A percentile compares a stretch with the other conserved stretches of the same genome.
phyloP scores from a whole-genome alignment of 1,140 invertebrate genomes.

The Lepidotrigona ventralis region DNA sequence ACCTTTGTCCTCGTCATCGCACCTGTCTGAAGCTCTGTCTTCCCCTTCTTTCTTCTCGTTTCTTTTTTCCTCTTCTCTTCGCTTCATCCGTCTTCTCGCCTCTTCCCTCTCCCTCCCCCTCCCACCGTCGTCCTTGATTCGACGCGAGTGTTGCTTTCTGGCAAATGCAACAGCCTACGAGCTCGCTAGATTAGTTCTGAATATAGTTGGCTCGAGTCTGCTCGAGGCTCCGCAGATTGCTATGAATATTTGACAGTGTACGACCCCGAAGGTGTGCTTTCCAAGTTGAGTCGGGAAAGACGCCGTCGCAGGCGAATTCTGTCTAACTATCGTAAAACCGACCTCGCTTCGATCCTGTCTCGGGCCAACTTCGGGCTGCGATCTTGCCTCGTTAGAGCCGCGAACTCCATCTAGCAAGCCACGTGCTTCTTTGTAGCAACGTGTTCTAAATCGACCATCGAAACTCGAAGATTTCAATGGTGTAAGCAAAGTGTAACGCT shows the following conservation, averaged over 20 bases:
- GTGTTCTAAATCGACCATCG: too few relatives aligned
- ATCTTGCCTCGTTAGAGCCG: too few relatives aligned
- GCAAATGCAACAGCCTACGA: slow-evolving; percentile 20
- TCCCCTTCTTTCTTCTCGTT: neutral
- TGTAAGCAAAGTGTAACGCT: neutral
- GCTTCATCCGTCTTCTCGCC: too few relatives aligned
- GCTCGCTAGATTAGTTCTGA: slow-evolving; percentile 73
- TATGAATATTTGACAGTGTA: slow-evolving; percentile 67
- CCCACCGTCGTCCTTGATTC: neutral
- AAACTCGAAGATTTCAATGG: neutral
- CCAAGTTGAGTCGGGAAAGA: too few relatives aligned
- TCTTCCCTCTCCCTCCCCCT: too few relatives aligned
- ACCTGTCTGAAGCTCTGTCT: neutral
- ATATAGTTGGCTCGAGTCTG: slow-evolving; percentile 53
- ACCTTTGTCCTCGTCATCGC: slow-evolving; percentile 27
- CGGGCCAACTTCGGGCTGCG: neutral
- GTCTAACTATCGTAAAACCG: neutral
- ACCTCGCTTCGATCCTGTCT: neutral
- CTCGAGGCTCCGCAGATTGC: slow-evolving; percentile 64
- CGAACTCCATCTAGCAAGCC: neutral
- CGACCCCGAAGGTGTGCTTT: slow-evolving; percentile 28
- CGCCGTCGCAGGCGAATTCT: neutral
- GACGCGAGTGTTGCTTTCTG: neutral
- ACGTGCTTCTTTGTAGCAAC: too few relatives aligned
- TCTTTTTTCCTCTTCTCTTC: neutral